Conservation (phyloP, 2,113 vertebrate genomes). For the Seriola rivoliana region DNA sequence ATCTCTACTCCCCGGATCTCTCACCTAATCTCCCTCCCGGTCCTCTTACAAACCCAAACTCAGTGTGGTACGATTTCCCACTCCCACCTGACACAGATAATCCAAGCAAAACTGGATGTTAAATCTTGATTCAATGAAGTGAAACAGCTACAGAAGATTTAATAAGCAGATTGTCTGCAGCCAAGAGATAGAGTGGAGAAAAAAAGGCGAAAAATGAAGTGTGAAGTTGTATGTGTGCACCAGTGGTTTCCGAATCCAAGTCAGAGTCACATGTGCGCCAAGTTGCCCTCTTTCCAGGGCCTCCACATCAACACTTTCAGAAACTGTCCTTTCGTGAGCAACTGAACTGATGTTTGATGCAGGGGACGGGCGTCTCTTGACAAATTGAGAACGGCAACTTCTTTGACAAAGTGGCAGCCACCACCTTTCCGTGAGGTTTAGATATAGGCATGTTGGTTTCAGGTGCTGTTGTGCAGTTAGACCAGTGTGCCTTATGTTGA, state of each 20-base stretch:
- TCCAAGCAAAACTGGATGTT: neutral
- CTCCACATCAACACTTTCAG: neutral
- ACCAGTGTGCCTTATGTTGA: too few relatives aligned
- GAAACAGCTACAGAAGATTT: neutral
- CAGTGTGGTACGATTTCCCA: neutral
- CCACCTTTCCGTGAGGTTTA: too few relatives aligned
- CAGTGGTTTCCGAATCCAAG: neutral
- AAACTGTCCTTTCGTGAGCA: neutral
- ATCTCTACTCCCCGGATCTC: neutral
- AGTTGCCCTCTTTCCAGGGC: neutral
- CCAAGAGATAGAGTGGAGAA: neutral
- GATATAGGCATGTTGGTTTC: too few relatives aligned
- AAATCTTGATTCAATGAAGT: neutral
- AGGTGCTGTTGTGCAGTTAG: too few relatives aligned
- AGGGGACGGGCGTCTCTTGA: too few relatives aligned
- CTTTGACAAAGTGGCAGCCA: too few relatives aligned
- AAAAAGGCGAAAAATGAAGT: neutral
- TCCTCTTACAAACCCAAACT: neutral
- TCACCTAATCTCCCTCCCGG: constrained; percentile 6
- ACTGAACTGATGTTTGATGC: neutral
- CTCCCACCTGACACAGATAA: neutral
- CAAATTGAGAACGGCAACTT: neutral
- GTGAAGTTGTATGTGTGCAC: neutral
- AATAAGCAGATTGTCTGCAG: neutral
- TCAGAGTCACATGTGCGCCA: too few relatives aligned